These are phyloP conservation scores for Ligdia adustata DNA, from an alignment of 2,888 invertebrate species.

Conservation along the genomic window DNA sequence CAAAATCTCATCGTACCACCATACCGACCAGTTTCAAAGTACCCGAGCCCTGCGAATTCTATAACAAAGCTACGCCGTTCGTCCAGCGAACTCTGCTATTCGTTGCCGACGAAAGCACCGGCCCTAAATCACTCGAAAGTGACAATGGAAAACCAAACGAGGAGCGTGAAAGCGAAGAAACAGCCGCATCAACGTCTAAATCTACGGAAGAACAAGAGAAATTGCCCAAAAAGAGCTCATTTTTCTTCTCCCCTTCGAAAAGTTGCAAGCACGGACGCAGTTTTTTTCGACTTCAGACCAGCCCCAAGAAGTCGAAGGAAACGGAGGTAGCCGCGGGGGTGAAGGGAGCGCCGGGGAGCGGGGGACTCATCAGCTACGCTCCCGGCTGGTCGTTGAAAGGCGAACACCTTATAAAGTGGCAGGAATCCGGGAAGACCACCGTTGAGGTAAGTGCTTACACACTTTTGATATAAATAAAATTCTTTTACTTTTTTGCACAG, in stretches of 20 bases:
- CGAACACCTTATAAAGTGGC: slow-evolving; percentile 86
- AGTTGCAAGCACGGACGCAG: slow-evolving; percentile 79
- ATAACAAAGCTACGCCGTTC: slow-evolving; percentile 80
- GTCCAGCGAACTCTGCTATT: slow-evolving; percentile 78
- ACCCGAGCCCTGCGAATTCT: slow-evolving; percentile 76
- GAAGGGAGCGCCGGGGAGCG: slow-evolving; percentile 48
- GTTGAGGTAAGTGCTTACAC: slow-evolving; percentile 76
- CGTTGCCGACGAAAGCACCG: slow-evolving; percentile 75
- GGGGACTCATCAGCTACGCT: slow-evolving; percentile 84
- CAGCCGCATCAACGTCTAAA: slow-evolving; percentile 59
- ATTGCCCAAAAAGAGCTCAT: slow-evolving; percentile 79
- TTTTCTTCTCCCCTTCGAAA: slow-evolving; percentile 81
- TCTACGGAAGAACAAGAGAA: slow-evolving; percentile 72
- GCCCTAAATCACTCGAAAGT: slow-evolving; percentile 61
- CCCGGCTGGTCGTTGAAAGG: slow-evolving; percentile 86
- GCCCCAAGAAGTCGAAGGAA: slow-evolving; percentile 77
- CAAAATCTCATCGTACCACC: slow-evolving; percentile 74
- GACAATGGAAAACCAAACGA: slow-evolving; percentile 42
- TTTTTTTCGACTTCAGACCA: slow-evolving; percentile 81
- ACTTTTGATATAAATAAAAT: not conserved
- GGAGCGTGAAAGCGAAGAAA: slow-evolving; percentile 55
- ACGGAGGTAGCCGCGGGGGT: slow-evolving; percentile 53
- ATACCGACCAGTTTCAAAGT: slow-evolving; percentile 77
- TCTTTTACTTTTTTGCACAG: not conserved
- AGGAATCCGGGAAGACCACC: slow-evolving; percentile 84